phyloP scores from a whole-genome alignment of 2,888 invertebrate genomes.

The Auanema freiburgensis region DNA sequence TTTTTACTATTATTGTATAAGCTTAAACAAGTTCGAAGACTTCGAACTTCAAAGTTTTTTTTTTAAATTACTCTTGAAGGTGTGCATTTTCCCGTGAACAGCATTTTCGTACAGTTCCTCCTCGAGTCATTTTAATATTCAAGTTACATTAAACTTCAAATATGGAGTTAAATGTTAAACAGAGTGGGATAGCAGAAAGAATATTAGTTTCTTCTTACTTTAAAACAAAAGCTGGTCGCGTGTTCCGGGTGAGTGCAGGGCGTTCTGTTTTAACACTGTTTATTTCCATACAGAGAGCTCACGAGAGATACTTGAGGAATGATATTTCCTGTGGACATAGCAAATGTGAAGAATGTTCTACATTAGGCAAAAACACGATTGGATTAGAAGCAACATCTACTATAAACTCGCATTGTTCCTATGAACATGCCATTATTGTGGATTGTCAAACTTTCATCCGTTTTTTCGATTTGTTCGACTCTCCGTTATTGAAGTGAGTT shows the following conservation, averaged over 20 bases:
- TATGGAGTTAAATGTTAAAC: constrained; percentile 52
- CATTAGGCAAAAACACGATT: constrained; percentile 26
- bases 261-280: neutral
- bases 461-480: constrained; percentile 59
- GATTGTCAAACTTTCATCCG: constrained; percentile 46
- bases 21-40: no score
- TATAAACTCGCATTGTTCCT: constrained; percentile 5
- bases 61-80: neutral
- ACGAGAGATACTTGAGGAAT: constrained; percentile 57
- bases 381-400: constrained; percentile 11
- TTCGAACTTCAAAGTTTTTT: no score
- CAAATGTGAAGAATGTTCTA: constrained; percentile 22
- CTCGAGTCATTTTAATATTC: neutral
- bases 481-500: constrained; percentile 43
- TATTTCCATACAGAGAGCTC: constrained; percentile 43
- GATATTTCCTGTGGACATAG: constrained; percentile 55
- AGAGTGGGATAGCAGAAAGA: constrained; percentile 47
- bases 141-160: neutral
- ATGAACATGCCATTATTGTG: constrained; percentile 37
- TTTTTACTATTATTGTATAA: no score
- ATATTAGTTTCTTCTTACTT: constrained; percentile 36
- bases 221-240: constrained; percentile 41
- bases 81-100: neutral
- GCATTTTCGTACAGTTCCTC: no score
- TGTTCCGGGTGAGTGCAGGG: constrained; percentile 31